phyloP scores from a whole-genome alignment of 2,113 vertebrate species.

The Pheucticus melanocephalus region DNA sequence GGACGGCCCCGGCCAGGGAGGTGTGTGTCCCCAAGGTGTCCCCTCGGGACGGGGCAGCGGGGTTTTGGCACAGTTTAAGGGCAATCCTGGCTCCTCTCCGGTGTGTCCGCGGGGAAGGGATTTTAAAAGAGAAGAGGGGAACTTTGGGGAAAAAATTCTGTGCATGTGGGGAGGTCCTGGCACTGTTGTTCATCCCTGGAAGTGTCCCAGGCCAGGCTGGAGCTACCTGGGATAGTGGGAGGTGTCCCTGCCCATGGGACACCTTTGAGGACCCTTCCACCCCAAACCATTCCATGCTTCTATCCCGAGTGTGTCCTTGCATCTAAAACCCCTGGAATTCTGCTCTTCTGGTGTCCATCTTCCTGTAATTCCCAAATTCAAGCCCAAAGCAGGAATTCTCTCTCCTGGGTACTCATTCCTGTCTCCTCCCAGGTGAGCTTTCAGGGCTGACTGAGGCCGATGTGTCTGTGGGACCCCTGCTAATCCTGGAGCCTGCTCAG shows the following conservation, averaged over 20 bases:
- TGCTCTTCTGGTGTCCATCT: rapidly evolving
- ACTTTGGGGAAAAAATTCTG: rapidly evolving
- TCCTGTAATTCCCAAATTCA: background rate
- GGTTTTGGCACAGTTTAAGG: no score
- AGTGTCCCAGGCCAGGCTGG: background rate
- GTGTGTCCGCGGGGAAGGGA: background rate
- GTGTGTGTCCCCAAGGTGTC: background rate
- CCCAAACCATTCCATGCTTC: background rate
- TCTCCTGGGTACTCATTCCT: background rate
- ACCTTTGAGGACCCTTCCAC: background rate
- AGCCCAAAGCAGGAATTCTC: background rate
- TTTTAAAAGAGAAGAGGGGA: background rate
- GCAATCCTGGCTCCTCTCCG: rapidly evolving
- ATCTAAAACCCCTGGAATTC: background rate
- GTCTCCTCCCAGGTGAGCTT: background rate
- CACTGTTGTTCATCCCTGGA: rapidly evolving
- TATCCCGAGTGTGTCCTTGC: rapidly evolving
- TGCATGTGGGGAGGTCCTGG: background rate
- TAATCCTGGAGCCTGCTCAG: background rate
- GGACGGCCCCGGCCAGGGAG: background rate
- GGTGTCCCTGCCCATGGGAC: background rate
- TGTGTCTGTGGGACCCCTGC: background rate
- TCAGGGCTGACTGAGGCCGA: rapidly evolving
- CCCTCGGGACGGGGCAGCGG: rapidly evolving
- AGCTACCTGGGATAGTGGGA: background rate